Evolutionary conservation across 2,888 invertebrate genomes (phyloP).

Genomic region (Campopleginae sp.): DNA sequence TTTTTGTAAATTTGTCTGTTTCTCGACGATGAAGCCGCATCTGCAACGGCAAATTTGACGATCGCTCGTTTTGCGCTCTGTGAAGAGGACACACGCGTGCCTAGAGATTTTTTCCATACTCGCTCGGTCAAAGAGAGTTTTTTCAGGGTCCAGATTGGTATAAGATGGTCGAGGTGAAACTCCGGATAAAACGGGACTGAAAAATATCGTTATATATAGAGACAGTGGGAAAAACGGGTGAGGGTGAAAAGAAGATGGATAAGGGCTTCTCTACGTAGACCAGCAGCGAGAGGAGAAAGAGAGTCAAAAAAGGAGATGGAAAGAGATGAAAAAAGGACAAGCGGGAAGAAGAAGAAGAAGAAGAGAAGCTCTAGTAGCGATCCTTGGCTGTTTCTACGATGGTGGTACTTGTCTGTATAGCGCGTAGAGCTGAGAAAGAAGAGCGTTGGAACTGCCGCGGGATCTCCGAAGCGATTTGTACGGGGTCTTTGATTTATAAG

Average conservation of each 20-base stretch:
- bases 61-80: neutral
- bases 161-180: neutral
- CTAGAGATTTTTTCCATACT: neutral
- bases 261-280: conserved; percentile 48
- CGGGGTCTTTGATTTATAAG: conserved; percentile 81
- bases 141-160: neutral
- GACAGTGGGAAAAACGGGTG: conserved; percentile 1
- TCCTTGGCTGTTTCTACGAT: conserved; percentile 42
- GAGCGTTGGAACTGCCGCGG: conserved; percentile 72
- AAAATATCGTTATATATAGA: neutral
- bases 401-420: conserved; percentile 33
- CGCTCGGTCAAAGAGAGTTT: neutral
- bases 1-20: neutral
- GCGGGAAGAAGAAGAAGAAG: conserved; percentile 7
- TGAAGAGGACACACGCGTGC: neutral
- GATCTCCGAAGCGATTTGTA: conserved; percentile 78
- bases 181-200: conserved; percentile 3
- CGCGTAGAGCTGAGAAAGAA: conserved; percentile 67
- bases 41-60: neutral
- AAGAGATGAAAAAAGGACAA: conserved; percentile 16
- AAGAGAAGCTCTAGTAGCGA: neutral
- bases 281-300: conserved; percentile 34
- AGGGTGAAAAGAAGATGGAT: conserved; percentile 55
- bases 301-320: conserved; percentile 21
- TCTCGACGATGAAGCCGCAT: neutral